These are phyloP conservation scores for Gymnocypris eckloni DNA, from an alignment of 2,797 vertebrate species.

Conservation along the genomic window DNA sequence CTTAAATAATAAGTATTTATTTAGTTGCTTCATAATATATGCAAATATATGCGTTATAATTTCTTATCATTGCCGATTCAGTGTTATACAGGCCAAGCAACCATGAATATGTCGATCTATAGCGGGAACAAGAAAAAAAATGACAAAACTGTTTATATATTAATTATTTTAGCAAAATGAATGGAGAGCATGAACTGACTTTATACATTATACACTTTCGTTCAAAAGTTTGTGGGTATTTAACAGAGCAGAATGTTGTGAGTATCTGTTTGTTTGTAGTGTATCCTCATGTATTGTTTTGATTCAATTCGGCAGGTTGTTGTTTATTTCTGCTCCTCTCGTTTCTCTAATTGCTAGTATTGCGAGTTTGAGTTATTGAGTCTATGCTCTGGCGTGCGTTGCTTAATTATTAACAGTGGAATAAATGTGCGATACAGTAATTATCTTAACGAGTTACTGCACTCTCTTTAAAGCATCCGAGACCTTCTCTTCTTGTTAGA, in stretches of 20 bases:
- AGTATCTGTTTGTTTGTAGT: conserved; percentile 36
- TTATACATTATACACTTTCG: not conserved
- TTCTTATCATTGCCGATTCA: not conserved
- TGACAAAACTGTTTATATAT: not conserved
- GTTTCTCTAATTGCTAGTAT: conserved; percentile 77
- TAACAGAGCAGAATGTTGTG: not conserved
- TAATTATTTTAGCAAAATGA: not conserved
- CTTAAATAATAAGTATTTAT: not conserved
- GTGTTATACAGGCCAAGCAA: not conserved
- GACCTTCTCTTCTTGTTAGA: conserved; percentile 74
- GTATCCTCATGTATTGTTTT: conserved; percentile 60
- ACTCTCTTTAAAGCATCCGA: conserved; percentile 73
- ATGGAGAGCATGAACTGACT: not conserved
- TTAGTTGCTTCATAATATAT: not conserved
- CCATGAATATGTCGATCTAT: not conserved
- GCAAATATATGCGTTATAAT: not conserved
- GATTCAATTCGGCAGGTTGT: conserved; percentile 71
- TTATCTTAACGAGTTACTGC: conserved; percentile 81
- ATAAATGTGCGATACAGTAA: conserved; percentile 80
- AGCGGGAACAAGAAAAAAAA: not conserved
- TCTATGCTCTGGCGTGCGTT: conserved; percentile 65
- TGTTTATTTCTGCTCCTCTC: conserved; percentile 64
- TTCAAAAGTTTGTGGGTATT: not conserved
- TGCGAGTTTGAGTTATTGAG: conserved; percentile 72
- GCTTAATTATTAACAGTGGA: conserved; percentile 70